Evolutionary conservation across 2,113 vertebrate species (phyloP), one percentile per base, ranked within the genome.

Genomic region (Cavia aperea): DNA sequence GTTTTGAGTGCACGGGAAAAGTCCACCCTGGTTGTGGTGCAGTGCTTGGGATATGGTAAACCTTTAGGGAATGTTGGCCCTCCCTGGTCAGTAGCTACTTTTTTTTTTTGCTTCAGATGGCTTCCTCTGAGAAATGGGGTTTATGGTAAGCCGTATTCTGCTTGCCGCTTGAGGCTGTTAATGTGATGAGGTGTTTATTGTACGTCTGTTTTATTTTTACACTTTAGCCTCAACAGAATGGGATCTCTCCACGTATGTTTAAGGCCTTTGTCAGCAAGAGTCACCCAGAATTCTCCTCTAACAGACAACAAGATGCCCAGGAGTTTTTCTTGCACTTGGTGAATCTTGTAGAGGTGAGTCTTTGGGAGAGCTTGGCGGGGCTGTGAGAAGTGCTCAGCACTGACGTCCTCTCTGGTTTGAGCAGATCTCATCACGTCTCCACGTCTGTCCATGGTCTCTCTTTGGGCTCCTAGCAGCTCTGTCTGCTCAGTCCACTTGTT

Each of bases 261-360:
- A 99, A 99, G 93, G 97, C 99, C 66, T 98, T 99, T 92, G 98
- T 99, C 94, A 99, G 99, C 96, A 98, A 98, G 96, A 99, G 98
- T 62, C 99, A 99, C 94, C 98, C 98, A 0, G 99, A 99, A 96
- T 99, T 99, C 97, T 99, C 99, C 54, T 99, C 99, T 19, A 99
- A 98, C 29, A 98, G 99, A 96, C 99, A 99, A 94, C 99, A 99
- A 94, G 99, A 99, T 0, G 98, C 98, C 43, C 98, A 99, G 3
- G 99, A 99, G 89, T 99, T 99, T 97, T 98, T 99, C 93, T 85
- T 99, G 92, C 99, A 99, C 94, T 96, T 99, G 75, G 98, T 99
- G 96, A 99, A 99, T 97, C 97, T 98, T 46, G 98, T 99, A 86
- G 99, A 99, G 98, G 99, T 99, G 94, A 98, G 98, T 63, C 81